Evolutionary conservation across 2,113 vertebrate species (phyloP).

Genomic region (Hucho hucho): DNA sequence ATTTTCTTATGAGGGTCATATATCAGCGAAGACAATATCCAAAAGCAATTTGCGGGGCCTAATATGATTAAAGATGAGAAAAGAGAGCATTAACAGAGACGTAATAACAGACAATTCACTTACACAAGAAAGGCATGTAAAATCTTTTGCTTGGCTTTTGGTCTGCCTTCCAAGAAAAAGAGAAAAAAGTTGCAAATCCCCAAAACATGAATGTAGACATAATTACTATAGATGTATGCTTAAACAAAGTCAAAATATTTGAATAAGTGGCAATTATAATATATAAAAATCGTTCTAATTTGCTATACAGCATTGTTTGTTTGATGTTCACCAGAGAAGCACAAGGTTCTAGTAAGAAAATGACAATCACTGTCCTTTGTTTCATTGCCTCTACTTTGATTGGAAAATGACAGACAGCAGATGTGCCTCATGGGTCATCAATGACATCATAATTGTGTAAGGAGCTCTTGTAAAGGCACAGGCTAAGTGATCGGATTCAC

Average conservation of each 20-base stretch:
- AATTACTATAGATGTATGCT: neutral
- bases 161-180: neutral
- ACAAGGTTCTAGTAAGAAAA: no score
- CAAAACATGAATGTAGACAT: neutral
- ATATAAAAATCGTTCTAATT: no score
- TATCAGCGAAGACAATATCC: neutral
- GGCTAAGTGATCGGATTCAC: neutral
- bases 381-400: no score
- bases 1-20: conserved; percentile 18
- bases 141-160: neutral
- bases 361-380: no score
- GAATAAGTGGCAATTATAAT: no score
- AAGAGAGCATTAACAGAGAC: neutral
- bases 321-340: no score
- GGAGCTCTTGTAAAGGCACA: neutral
- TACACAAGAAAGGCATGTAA: neutral
- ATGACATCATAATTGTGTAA: neutral
- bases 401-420: no score
- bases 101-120: neutral
- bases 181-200: neutral
- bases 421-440: no score
- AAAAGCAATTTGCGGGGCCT: neutral
- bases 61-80: neutral
- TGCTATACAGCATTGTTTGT: no score
- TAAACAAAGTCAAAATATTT: no score